Evolutionary conservation across 2,113 vertebrate species (phyloP).

Genomic region (Peucedramus taeniatus): DNA sequence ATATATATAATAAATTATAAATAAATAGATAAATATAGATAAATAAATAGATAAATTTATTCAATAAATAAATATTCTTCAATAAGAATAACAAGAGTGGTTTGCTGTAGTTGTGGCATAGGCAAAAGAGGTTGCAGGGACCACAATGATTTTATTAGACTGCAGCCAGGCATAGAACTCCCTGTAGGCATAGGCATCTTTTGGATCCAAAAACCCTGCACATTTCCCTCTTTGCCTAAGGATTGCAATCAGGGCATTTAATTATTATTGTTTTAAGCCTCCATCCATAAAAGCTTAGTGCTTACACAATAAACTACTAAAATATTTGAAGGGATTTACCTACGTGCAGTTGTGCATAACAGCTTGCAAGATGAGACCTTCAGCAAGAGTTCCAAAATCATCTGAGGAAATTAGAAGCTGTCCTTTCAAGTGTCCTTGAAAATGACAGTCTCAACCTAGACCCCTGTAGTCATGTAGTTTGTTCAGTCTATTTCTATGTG

Average conservation of each 20-base stretch:
- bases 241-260: background rate
- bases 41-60: too few relatives aligned
- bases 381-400: background rate
- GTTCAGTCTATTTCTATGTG: conserved; percentile 10
- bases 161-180: background rate
- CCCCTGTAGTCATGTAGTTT: conserved; percentile 36
- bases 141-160: background rate
- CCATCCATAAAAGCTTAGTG: background rate
- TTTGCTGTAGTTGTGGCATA: background rate
- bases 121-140: background rate
- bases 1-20: too few relatives aligned
- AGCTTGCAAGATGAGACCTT: background rate
- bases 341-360: background rate
- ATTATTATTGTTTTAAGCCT: background rate
- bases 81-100: background rate
- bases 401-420: conserved; percentile 1
- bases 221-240: background rate
- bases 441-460: conserved; percentile 37
- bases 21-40: too few relatives aligned
- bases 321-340: background rate
- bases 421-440: conserved; percentile 32
- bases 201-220: background rate
- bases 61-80: too few relatives aligned
- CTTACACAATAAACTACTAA: background rate
- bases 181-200: background rate